Evolutionary conservation across 1,140 invertebrate species (phyloP), one percentile per base, ranked within the genome.

Genomic region (Drosophila cardini): DNA sequence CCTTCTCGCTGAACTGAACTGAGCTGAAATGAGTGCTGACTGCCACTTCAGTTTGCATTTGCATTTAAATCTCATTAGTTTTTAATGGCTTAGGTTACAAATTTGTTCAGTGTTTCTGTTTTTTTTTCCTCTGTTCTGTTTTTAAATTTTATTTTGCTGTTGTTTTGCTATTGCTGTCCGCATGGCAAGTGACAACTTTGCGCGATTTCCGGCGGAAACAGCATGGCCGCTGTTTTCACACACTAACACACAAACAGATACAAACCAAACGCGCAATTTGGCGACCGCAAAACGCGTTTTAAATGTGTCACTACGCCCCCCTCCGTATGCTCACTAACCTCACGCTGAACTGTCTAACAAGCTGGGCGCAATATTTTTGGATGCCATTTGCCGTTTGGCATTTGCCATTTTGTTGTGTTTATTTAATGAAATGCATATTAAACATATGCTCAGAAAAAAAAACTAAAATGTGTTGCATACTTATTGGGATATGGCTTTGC

Each of bases 21-120:
- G 52, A 55, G 15, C 52, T 53, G 50, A 53, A 13, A 16, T 55
- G 11, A 38, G 52, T 38, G 36, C 15, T 60, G 57, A 32, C 18
- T 38, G 57, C 62, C 68, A 76, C 73, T 80, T 74, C 38, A 75
- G 72, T 63, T 63, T 68, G 85, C 78, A 87, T 87, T 87, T 87
- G 80, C 84, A 87, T 87, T 87, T 87, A 89, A 89, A 87, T 84
- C 84, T 87, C 84, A 87, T 87, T 87, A 87, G 84, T 84, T 87
- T 87, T 80, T 87, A 87, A 87, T 89, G 84, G 80, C 84, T 87
- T 77, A 61, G 84, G 67, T 80, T 72, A 62, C 74, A 76, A 64
- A 60, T 75, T 81, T 80, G 48, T 21, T 30, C 34, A 55, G 38
- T 21, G 56, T 76, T 53, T 61, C 42, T 50, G n/a, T 48, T 30